A percentile compares a stretch with the other conserved stretches of the same genome.
Conservation (phyloP, 2,113 vertebrate species). For the Percopsis transmontana region DNA sequence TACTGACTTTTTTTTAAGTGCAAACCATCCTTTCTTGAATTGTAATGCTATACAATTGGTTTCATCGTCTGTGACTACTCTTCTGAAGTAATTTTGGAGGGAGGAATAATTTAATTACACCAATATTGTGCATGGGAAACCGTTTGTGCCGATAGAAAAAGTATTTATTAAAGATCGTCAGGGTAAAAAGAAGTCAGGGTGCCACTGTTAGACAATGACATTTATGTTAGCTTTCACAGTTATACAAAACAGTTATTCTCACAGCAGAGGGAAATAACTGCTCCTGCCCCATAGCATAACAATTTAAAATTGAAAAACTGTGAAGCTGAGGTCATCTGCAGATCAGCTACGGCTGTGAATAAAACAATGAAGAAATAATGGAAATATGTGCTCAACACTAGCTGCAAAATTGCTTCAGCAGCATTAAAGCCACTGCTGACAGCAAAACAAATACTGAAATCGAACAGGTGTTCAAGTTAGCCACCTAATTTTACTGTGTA, state of each 20-base stretch:
- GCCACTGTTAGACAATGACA: neutral
- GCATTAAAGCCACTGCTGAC: conserved; percentile 19
- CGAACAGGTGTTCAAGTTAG: conserved; percentile 35
- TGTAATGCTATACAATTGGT: too few relatives aligned
- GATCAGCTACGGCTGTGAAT: neutral
- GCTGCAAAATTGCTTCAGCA: conserved; percentile 3
- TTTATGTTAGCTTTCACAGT: conserved; percentile 17
- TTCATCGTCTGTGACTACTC: too few relatives aligned
- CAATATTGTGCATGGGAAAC: too few relatives aligned
- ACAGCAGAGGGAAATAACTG: conserved; percentile 21
- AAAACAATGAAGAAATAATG: conserved; percentile 1
- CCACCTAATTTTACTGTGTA: conserved; percentile 49
- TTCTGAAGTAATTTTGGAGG: too few relatives aligned
- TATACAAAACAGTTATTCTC: too few relatives aligned
- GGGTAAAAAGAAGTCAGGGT: neutral
- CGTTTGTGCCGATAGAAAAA: too few relatives aligned
- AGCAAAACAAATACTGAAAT: conserved; percentile 29
- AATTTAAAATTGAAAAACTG: conserved; percentile 4
- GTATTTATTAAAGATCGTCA: too few relatives aligned
- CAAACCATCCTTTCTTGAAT: too few relatives aligned
- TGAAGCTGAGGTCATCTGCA: neutral
- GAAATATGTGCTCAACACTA: neutral
- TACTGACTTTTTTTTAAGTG: too few relatives aligned
- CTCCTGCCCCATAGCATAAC: conserved; percentile 20
- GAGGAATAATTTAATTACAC: too few relatives aligned